These are phyloP conservation scores for Tetrax tetrax DNA, from an alignment of 2,113 vertebrate genomes.

Conservation along the genomic window DNA sequence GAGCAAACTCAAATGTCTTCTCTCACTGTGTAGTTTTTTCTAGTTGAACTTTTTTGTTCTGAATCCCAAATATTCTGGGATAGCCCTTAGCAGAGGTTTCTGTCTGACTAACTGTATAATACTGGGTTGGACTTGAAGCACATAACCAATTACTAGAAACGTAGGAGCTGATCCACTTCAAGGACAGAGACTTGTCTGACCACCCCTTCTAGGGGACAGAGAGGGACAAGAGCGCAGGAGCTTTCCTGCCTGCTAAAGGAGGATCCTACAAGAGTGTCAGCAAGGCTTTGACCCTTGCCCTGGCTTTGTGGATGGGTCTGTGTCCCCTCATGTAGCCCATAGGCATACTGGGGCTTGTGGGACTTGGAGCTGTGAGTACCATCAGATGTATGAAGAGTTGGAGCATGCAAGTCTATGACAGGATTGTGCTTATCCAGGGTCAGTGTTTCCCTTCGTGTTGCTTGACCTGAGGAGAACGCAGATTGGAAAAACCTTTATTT, in stretches of 20 bases:
- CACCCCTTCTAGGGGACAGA: not conserved
- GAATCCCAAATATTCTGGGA: not conserved
- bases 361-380: fast-evolving
- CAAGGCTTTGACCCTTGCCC: not conserved
- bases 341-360: not conserved
- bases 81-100: not conserved
- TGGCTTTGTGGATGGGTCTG: not conserved
- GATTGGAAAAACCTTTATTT: not conserved
- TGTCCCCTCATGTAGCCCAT: not conserved
- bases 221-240: not conserved
- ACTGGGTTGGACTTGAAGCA: not conserved
- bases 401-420: not conserved
- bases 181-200: not conserved
- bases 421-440: not conserved
- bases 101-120: not conserved
- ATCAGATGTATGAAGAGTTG: not conserved
- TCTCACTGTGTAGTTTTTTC: not conserved
- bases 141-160: not conserved
- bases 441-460: not conserved
- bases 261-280: not conserved
- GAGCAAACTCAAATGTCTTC: not conserved
- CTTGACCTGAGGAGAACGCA: not conserved
- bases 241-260: not conserved
- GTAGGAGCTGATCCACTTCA: not conserved
- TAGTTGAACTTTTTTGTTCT: not conserved